Percentiles rank a stretch among this genome's conserved stretches.
Conservation (phyloP, 1,140 invertebrate genomes). For the Augochlora pura region DNA sequence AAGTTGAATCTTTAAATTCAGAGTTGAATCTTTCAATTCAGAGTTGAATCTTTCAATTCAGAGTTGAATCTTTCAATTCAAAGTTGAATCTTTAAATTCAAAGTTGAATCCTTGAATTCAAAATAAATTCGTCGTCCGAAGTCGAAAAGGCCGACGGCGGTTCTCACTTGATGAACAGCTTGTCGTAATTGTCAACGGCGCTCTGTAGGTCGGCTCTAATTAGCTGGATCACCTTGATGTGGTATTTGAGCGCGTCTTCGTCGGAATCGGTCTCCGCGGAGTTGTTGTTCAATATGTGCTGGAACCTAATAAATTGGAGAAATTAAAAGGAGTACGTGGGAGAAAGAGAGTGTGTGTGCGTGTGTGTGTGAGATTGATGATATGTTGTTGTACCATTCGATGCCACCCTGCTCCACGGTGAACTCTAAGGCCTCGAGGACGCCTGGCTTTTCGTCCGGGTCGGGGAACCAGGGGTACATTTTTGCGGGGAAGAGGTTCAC, state of each 20-base stretch:
- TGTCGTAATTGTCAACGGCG: constrained; percentile 90
- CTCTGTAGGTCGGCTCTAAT: constrained; percentile 90
- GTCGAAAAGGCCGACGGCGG: constrained; percentile 65
- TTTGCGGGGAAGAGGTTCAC: constrained; percentile 86
- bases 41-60: too few species aligned
- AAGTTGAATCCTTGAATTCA: too few species aligned
- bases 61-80: too few species aligned
- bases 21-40: too few species aligned
- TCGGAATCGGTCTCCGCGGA: constrained; percentile 80
- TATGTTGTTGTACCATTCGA: constrained; percentile 82
- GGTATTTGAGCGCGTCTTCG: constrained; percentile 85
- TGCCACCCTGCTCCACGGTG: constrained; percentile 86
- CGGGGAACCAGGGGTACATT: constrained; percentile 85
- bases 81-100: too few species aligned
- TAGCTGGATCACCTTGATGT: constrained; percentile 91
- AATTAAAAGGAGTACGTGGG: neutral
- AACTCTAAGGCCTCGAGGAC: constrained; percentile 83
- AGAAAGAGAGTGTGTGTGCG: too few species aligned
- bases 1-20: too few species aligned
- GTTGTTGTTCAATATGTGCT: constrained; percentile 86
- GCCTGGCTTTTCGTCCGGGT: constrained; percentile 81
- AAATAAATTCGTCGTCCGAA: too few species aligned
- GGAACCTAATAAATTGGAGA: constrained; percentile 81
- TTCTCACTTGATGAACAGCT: constrained; percentile 87
- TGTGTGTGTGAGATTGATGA: too few species aligned